Percentiles rank a stretch among this genome's conserved stretches.
These are phyloP conservation scores for Aleiodes sp. DNA, from an alignment of 1,140 invertebrate species.

Conservation along the genomic window DNA sequence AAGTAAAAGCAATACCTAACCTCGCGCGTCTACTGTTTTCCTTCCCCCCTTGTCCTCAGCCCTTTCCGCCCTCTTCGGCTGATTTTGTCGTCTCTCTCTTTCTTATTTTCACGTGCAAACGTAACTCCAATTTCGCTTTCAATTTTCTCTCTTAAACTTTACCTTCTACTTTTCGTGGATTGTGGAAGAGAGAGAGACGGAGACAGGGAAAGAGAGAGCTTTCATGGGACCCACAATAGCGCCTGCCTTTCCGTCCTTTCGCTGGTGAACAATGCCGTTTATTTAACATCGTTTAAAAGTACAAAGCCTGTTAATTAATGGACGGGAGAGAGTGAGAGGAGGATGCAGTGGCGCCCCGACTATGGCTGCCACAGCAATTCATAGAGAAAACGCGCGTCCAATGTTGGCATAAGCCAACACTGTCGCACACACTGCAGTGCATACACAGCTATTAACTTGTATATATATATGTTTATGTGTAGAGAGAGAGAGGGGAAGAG, in stretches of 20 bases:
- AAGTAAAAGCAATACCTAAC: constrained; percentile 36
- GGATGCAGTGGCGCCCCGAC: constrained; percentile 7
- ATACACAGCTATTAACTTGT: neutral
- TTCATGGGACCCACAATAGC: constrained; percentile 57
- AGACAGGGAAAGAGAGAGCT: constrained; percentile 44
- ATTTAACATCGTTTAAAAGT: constrained; percentile 68
- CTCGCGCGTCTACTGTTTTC: neutral
- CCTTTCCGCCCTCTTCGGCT: constrained; percentile 24
- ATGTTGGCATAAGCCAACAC: neutral
- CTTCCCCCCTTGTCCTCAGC: constrained; percentile 40
- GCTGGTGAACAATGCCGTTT: constrained; percentile 62
- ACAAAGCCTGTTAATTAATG: constrained; percentile 68
- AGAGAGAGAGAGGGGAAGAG: neutral
- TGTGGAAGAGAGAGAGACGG: constrained; percentile 17
- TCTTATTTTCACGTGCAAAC: neutral
- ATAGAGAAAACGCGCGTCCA: neutral
- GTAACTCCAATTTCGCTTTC: neutral
- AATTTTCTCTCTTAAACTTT: neutral
- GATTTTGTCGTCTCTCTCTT: neutral
- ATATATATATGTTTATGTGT: neutral
- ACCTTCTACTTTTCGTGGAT: constrained; percentile 10
- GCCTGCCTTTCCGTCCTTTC: constrained; percentile 62
- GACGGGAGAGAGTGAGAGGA: constrained; percentile 44
- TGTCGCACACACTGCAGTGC: constrained; percentile 1
- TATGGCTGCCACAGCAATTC: neutral